Base-by-base conservation (phyloP, 35 echinoderm and acorn worm species). In the Heliocidaris tuberculata region DNA sequence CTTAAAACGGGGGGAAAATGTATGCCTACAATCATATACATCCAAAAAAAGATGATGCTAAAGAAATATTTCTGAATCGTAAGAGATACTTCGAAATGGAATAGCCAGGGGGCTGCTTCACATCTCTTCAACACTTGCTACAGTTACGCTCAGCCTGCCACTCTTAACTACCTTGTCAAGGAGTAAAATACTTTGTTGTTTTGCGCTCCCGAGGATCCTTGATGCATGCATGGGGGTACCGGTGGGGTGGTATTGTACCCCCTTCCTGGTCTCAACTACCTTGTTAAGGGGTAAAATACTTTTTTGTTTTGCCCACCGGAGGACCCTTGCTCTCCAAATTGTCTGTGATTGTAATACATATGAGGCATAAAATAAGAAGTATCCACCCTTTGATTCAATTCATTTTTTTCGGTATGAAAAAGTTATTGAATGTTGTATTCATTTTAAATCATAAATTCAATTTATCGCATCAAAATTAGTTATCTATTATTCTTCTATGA, bases 11-110 rank as follows among this genome's bases (percentile, higher is more conserved):
- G 27, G 27, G 27, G 27, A 78, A n/a, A n/a, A 78, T 78, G 65
- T n/a, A 78, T 78, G 65, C 65, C 15, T 78, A n/a, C 52, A 56
- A n/a, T 78, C 21, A 29, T 78, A 78, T 78, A 27, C 65, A 78
- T 27, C 65, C 27, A 7, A 6, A 56, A 6, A 56, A 56, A n/a
- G 65, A 78, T n/a, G 65, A 78, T 29, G 65, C 65, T 78, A 78
- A 78, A 78, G 65, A 78, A 78, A 78, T 78, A 78, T 78, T 78
- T 78, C 65, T 78, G 6, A 4, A n/a, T 78, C 27, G 65, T 78
- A 78, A 78, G 65, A n/a, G 65, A 78, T 78, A 78, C 65, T 78
- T 78, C 27, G 65, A 78, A 78, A 78, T 78, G 65, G 65, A 78
- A 78, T 78, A 78, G 65, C 65, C 27, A 24, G 21, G 65, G 27